A percentile compares a stretch with the other conserved stretches of the same genome.
Evolutionary conservation across 2,888 invertebrate species (phyloP).

Genomic region (Caenorhabditis imperialis): DNA sequence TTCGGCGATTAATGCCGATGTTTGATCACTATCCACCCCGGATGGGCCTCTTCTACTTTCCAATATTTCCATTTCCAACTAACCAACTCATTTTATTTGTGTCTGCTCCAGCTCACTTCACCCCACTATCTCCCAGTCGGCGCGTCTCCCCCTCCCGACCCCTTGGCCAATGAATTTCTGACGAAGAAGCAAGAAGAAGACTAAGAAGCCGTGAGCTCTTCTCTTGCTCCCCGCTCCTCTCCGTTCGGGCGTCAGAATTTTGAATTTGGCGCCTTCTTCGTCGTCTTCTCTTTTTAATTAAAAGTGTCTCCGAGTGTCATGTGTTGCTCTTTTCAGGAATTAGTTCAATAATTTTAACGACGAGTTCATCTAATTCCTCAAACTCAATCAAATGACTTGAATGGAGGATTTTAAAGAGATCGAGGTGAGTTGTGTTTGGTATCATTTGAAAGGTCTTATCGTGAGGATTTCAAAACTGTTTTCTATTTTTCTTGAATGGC

Average conservation of each 20-base stretch:
- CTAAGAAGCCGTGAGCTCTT: slow-evolving; percentile 12
- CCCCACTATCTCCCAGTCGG: background rate
- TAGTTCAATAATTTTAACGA: slow-evolving; percentile 11
- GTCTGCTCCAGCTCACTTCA: slow-evolving; percentile 1
- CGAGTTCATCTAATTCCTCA: background rate
- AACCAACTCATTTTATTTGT: slow-evolving; percentile 52
- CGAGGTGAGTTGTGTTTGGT: too few species aligned
- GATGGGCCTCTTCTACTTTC: slow-evolving; percentile 5
- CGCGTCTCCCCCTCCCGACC: slow-evolving; percentile 4
- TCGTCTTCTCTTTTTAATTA: slow-evolving; percentile 32
- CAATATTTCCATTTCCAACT: slow-evolving; percentile 28
- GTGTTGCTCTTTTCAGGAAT: too few species aligned
- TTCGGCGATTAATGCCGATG: slow-evolving; percentile 2
- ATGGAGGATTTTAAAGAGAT: slow-evolving; percentile 69
- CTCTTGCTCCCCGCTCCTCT: slow-evolving; percentile 5
- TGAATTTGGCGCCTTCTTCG: slow-evolving; percentile 36
- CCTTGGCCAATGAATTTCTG: slow-evolving; percentile 47
- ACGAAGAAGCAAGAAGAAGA: slow-evolving; percentile 21
- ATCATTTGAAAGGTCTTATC: too few species aligned
- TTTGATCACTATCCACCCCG: slow-evolving; percentile 7
- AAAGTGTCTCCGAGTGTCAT: too few species aligned
- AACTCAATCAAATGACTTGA: slow-evolving; percentile 54
- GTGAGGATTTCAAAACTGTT: too few species aligned
- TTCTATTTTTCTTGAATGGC: too few species aligned
- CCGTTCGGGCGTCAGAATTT: slow-evolving; percentile 36